Percentiles rank a stretch among this genome's conserved stretches.
Evolutionary conservation across 2,888 invertebrate genomes (phyloP).

Genomic region (Syrista parreyssii): DNA sequence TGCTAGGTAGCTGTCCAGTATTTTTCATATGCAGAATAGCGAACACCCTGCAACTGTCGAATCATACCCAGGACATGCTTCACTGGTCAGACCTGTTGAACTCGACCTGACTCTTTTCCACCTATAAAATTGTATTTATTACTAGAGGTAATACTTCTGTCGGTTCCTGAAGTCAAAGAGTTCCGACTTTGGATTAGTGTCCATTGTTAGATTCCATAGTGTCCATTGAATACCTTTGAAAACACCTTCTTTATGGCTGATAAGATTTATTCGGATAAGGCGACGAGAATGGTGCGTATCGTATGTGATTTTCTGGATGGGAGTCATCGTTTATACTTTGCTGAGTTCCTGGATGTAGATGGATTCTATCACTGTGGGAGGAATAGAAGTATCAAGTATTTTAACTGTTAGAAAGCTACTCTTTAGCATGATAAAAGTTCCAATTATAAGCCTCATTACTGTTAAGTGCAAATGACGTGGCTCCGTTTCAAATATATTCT

Average conservation of each 20-base stretch:
- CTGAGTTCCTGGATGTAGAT: neutral
- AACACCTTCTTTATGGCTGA: neutral
- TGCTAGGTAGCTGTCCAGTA: slow-evolving; percentile 19
- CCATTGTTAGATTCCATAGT: neutral
- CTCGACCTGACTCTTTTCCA: neutral
- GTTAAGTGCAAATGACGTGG: neutral
- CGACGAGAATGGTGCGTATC: neutral
- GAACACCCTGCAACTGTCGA: neutral
- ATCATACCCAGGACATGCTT: neutral
- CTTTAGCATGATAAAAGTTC: neutral
- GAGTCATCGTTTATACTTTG: neutral
- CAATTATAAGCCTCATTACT: neutral
- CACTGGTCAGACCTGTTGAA: neutral
- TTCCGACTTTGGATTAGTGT: neutral
- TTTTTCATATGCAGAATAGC: slow-evolving; percentile 1
- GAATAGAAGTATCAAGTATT: neutral
- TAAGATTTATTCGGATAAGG: neutral
- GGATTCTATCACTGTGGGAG: neutral
- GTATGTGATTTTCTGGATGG: neutral
- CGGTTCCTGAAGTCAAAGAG: neutral
- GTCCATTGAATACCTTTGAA: neutral
- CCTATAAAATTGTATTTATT: neutral
- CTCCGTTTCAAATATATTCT: neutral
- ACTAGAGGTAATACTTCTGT: neutral
- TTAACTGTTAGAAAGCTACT: neutral